Evolutionary conservation across 2,113 vertebrate species (phyloP), one percentile per base, ranked within the genome.

Genomic region (Rhinopomastus cyanomelas): DNA sequence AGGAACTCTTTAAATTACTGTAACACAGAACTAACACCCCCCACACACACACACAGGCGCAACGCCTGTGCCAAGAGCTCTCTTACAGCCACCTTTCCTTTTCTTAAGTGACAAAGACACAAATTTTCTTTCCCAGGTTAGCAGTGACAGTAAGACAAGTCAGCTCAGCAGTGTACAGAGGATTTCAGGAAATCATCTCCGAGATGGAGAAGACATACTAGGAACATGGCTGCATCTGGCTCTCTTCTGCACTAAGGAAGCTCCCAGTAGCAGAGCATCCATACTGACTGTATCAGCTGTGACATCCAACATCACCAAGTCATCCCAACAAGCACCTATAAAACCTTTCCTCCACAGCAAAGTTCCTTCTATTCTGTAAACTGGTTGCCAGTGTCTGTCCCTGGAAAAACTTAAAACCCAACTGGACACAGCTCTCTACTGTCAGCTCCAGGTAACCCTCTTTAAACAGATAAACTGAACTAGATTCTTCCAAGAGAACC

Each of bases 11-110:
- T 76, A 88, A 72, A 60, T 90, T 94, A 93, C 90, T 32, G 21
- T 11, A 78, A 81, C 65, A 68, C 32, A 87, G 87, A 96, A 93
- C 87, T 90, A 75, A 92, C 93, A 84, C 88, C 69, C 62, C 44
- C 81, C n/a, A n/a, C n/a, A n/a, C n/a, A n/a, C n/a, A n/a, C n/a
- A n/a, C 74, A n/a, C 68, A 61, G 88, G 84, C 68, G 78, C 77
- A 75, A 42, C 1, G 42, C 17, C 69, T 74, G 60, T 30, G 61
- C 77, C 20, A 80, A 29, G 51, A 87, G 79, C 17, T 74, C 60
- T 64, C 85, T 30, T 62, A 66, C n/a, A 80, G 62, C 1, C 29
- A 81, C 19, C 25, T 51, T 5, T 29, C 25, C 49, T 37, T 16
- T 25, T 22, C 79, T 48, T 30, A 30, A 67, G 60, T 90, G 67